phyloP scores from a whole-genome alignment of 2,797 vertebrate species.

The Hyperoplus immaculatus region DNA sequence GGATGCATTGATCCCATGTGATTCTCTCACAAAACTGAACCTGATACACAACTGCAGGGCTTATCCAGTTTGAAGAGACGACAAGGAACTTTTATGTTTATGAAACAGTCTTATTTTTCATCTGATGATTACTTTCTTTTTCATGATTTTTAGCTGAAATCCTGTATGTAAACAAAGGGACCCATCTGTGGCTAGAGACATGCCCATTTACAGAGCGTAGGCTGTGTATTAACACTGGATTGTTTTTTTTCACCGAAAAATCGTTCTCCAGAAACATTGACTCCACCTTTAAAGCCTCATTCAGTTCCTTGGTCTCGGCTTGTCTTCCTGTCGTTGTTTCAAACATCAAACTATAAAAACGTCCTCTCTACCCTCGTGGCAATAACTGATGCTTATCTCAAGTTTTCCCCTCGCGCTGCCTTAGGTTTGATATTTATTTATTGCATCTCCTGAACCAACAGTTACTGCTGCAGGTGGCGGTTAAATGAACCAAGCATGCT shows the following conservation, averaged over 20 bases:
- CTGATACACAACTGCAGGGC: neutral
- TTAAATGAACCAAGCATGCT: constrained; percentile 50
- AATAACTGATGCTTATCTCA: constrained; percentile 38
- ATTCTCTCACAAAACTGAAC: neutral
- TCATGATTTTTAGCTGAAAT: no score
- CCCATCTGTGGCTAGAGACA: no score
- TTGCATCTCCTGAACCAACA: constrained; percentile 41
- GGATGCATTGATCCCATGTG: neutral
- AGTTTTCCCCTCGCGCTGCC: constrained; percentile 12
- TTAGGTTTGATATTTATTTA: constrained; percentile 45
- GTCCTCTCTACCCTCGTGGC: constrained; percentile 23
- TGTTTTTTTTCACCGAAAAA: no score
- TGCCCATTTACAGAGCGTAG: no score
- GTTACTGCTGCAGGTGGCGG: constrained; percentile 39
- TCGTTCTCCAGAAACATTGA: no score
- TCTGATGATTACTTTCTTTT: no score
- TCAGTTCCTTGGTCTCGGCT: constrained; percentile 21
- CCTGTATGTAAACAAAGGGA: no score
- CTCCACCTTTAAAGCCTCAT: constrained; percentile 32
- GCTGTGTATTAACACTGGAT: no score
- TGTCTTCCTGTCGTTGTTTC: constrained; percentile 22
- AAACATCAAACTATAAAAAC: constrained; percentile 32
- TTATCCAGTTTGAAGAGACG: neutral
- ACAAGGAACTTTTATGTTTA: no score
- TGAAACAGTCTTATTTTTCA: no score